Conservation (phyloP, 2,888 invertebrate species). For the Gari tellinella region DNA sequence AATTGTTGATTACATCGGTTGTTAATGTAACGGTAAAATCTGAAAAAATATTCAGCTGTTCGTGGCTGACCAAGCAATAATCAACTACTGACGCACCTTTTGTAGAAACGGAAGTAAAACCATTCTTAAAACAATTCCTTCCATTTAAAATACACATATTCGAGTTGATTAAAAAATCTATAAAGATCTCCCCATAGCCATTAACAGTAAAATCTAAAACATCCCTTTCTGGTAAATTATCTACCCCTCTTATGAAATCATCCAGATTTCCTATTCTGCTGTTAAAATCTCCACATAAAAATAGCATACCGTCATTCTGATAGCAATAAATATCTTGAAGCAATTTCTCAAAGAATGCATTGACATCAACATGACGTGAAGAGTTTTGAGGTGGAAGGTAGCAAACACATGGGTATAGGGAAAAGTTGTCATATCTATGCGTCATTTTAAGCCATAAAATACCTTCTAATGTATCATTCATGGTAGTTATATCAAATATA, state of each 20-base stretch:
- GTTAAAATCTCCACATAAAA: neutral
- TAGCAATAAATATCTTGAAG: neutral
- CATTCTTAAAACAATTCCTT: neutral
- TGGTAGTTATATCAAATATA: neutral
- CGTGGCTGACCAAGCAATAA: conserved; percentile 20
- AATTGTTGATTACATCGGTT: conserved; percentile 1
- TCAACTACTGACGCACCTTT: neutral
- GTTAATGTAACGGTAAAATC: conserved; percentile 11
- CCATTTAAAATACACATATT: conserved; percentile 1
- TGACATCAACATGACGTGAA: neutral
- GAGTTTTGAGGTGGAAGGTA: conserved; percentile 11
- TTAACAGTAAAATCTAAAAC: neutral
- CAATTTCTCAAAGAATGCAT: neutral
- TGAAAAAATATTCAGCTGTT: conserved; percentile 1
- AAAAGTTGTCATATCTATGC: no score
- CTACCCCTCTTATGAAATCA: neutral
- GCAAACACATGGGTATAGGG: neutral
- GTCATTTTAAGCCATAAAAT: neutral
- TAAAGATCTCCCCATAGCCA: neutral
- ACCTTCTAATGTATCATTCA: conserved; percentile 2
- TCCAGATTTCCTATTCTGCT: neutral
- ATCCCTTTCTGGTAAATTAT: neutral
- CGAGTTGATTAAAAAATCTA: conserved; percentile 4
- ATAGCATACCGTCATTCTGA: neutral
- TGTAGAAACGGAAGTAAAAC: conserved; percentile 4